phyloP scores from a whole-genome alignment of 1,140 invertebrate genomes.

The Maniola jurtina region DNA sequence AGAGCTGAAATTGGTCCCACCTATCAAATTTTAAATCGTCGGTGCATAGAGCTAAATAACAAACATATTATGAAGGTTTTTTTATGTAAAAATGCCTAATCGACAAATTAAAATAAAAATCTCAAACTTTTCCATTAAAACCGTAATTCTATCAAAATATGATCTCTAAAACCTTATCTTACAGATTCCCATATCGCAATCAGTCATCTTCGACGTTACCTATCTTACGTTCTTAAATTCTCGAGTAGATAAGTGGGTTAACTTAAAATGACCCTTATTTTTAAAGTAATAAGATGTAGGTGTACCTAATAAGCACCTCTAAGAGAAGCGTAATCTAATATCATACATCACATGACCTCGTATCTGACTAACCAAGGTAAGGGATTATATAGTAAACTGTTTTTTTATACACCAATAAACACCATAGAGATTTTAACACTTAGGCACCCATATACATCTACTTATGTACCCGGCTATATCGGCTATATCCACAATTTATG shows the following conservation, averaged over 20 bases:
- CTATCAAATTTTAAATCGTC: too few species aligned
- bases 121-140: too few species aligned
- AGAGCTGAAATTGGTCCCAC: too few species aligned
- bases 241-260: not conserved
- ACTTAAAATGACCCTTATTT: not conserved
- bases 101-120: too few species aligned
- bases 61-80: too few species aligned
- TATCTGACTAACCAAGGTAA: slow-evolving; percentile 25
- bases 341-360: slow-evolving; percentile 24
- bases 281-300: slow-evolving; percentile 5
- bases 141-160: too few species aligned
- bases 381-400: slow-evolving; percentile 14
- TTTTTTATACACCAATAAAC: not conserved
- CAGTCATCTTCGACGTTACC: slow-evolving; percentile 29
- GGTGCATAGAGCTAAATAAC: too few species aligned
- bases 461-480: too few species aligned
- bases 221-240: not conserved
- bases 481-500: too few species aligned
- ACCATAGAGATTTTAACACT: not conserved
- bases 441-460: too few species aligned
- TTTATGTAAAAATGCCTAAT: too few species aligned
- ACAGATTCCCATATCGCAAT: not conserved
- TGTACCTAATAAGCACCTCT: not conserved
- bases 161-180: too few species aligned
- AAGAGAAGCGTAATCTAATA: not conserved